Base-by-base conservation (phyloP, 2,888 invertebrate species). In the Tortrix viridana region DNA sequence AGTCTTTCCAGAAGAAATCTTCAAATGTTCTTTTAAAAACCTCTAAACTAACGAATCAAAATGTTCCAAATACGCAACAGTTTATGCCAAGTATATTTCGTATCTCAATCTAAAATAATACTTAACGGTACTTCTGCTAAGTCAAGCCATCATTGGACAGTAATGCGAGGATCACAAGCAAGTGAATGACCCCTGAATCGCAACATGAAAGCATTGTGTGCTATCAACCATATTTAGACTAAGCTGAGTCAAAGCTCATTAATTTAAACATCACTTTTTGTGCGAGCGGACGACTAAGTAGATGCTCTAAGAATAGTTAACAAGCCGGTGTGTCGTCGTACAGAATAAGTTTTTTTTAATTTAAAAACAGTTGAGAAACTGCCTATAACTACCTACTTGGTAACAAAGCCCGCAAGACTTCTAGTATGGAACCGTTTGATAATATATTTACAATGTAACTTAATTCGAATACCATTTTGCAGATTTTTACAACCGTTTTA, bases 171-270 rank as follows among this genome's bases (percentile, higher is more conserved):
- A 63, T 53, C 57, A 47, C 18, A 26, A 55, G 54, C 38, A 47
- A 58, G 63, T 63, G 63, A 63, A 63, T 63, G 63, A 63, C 63
- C 63, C 43, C 57, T 32, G 47, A 63, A 53, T 58, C 43, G 43
- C 63, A 52, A 58, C 53, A 58, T 44, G 58, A 58, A 63, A 63
- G 53, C 63, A 58, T 57, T 58, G 53, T 63, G 41, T 37, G 49
- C 54, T 32, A 43, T 43, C 20, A 53, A 43, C 53, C 58, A 58
- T 53, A 58, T 63, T 53, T 58, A 48, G 57, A 58, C 52, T 53
- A 43, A 63, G 57, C 41, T 47, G 47, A 47, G 38, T 48, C 47
- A 58, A 50, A 56, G 32, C 26, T 58, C 41, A 63, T 63, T 58
- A 47, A 53, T 52, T 37, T 41, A 26, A 14, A 47, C 49, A 52